phyloP scores from a whole-genome alignment of 2,113 vertebrate genomes.

The Pristiophorus japonicus region DNA sequence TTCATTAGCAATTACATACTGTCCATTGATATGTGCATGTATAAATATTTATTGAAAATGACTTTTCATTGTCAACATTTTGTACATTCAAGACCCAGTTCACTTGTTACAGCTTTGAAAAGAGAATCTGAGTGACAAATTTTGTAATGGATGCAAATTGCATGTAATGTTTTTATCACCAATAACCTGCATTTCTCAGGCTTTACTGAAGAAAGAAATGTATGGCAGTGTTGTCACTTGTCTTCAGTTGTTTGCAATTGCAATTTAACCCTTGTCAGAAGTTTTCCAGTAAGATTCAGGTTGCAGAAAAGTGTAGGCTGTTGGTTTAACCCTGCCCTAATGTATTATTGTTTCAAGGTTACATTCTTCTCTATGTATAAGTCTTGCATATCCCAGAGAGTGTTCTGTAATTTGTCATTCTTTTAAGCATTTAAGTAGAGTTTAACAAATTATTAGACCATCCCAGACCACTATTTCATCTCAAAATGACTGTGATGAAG shows the following conservation, averaged over 20 bases:
- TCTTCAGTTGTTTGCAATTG: background rate
- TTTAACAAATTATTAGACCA: background rate
- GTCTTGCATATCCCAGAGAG: background rate
- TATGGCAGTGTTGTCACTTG: background rate
- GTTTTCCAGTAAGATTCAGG: background rate
- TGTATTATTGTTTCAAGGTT: background rate
- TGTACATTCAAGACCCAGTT: background rate
- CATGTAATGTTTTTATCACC: background rate
- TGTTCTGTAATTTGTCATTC: background rate
- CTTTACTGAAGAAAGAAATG: background rate
- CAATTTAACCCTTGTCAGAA: constrained; percentile 6
- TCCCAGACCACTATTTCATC: too few relatives aligned
- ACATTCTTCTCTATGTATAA: background rate
- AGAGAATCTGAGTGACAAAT: background rate
- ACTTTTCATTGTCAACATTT: background rate
- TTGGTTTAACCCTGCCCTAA: background rate
- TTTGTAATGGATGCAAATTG: background rate
- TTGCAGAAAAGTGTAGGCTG: background rate
- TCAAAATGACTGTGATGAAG: too few relatives aligned
- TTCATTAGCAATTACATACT: background rate
- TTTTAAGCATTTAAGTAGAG: background rate
- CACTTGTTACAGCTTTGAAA: background rate
- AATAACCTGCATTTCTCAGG: background rate
- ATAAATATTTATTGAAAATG: background rate
- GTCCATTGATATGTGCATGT: background rate